phyloP scores from a whole-genome alignment of 1,140 invertebrate species.

The Dryas iulia region DNA sequence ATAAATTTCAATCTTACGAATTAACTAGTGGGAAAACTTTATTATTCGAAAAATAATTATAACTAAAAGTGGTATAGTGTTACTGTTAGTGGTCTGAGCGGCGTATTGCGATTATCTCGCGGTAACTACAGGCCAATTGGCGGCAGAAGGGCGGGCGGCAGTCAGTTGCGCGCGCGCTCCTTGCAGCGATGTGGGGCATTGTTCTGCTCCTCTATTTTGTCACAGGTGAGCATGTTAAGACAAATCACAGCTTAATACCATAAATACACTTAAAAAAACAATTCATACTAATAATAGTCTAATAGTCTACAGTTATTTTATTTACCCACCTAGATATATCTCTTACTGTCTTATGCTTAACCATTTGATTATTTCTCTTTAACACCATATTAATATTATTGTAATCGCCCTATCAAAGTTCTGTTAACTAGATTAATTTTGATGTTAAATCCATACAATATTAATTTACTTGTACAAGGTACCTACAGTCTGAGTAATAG shows the following conservation, averaged over 20 bases:
- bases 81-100: not conserved
- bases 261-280: too few species aligned
- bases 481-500: slow-evolving; percentile 12
- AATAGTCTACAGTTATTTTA: too few species aligned
- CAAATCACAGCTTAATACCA: not conserved
- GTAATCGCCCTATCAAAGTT: not conserved
- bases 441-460: not conserved
- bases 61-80: not conserved
- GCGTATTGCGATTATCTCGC: slow-evolving; percentile 41
- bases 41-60: not conserved
- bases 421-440: not conserved
- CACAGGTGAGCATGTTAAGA: slow-evolving; percentile 45
- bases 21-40: too few species aligned
- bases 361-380: not conserved
- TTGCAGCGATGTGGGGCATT: slow-evolving; percentile 38
- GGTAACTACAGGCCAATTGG: slow-evolving; percentile 51
- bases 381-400: not conserved
- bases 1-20: not conserved
- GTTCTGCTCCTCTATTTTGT: slow-evolving; percentile 47
- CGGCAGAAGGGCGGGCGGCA: slow-evolving; percentile 53
- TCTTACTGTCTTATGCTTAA: too few species aligned
- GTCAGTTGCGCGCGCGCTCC: slow-evolving; percentile 30
- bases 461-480: not conserved
- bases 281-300: too few species aligned
- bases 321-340: too few species aligned